Evolutionary conservation across 2,888 invertebrate genomes (phyloP), one percentile per base, ranked within the genome.

Genomic region (Oligia latruncula): DNA sequence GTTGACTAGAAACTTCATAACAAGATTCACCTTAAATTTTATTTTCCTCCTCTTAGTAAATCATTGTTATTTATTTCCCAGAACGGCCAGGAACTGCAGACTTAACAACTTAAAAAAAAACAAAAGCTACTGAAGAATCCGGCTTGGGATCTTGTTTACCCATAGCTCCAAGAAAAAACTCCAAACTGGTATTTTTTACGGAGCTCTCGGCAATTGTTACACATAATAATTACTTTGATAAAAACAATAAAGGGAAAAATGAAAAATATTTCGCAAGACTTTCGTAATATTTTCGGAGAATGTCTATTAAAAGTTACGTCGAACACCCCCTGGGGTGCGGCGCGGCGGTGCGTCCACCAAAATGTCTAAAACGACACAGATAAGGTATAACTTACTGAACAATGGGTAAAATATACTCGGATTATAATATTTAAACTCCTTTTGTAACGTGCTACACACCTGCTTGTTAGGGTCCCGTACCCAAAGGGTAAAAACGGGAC

Each of bases 331-430:
- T 29, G 35, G 82, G 78, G 83, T 74, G 72, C 64, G 80, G 58
- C 67, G 29, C 71, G 77, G 72, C 64, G 80, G 58, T 65, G 29
- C 71, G 77, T 79, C 58, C 68, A 86, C 73, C 60, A 67, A 84
- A 87, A 85, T 72, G 82, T 80, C 87, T 87, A 84, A 82, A 80
- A 83, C 68, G 81, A 82, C 78, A 78, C 58, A 87, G 87, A 89
- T 88, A 88, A 85, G 83, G 73, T 70, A 66, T 79, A 80, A 86
- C 75, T 83, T 81, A 83, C 80, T 23, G 58, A 62, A 80, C 66
- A 77, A 75, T 77, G 76, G 52, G 43, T 73, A 72, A 71, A 83
- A 83, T 80, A 76, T 68, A 62, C 15, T 46, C 8, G 29, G 46
- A 8, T 17, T 58, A 23, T 55, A 43, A 23, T 55, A 43, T 49